phyloP scores from a whole-genome alignment of 1,140 invertebrate genomes.

The Habropoda laboriosa region DNA sequence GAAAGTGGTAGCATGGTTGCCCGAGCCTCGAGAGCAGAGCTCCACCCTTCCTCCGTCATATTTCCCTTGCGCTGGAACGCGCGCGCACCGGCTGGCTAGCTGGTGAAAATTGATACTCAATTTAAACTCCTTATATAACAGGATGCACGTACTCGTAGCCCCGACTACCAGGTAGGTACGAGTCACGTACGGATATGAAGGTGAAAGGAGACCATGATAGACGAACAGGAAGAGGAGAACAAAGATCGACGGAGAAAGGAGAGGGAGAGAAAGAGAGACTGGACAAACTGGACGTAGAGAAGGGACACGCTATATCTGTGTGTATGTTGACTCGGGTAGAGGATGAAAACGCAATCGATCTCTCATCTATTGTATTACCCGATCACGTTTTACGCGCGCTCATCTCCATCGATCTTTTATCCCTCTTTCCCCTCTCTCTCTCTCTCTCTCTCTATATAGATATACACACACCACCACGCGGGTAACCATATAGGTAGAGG shows the following conservation, averaged over 20 bases:
- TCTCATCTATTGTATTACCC: constrained; percentile 68
- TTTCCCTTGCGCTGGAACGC: constrained; percentile 2
- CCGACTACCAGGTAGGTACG: constrained; percentile 52
- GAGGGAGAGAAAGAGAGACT: neutral
- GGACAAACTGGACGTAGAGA: neutral
- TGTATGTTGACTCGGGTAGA: constrained; percentile 37
- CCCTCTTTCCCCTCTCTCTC: neutral
- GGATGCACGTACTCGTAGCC: constrained; percentile 66
- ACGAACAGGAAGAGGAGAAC: constrained; percentile 44
- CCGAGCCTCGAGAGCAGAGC: too few relatives aligned
- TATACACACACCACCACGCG: constrained; percentile 12
- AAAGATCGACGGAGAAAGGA: neutral
- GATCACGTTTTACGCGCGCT: constrained; percentile 69
- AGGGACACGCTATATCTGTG: neutral
- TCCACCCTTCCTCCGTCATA: neutral
- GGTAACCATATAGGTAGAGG: constrained; percentile 27
- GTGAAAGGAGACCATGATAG: constrained; percentile 64
- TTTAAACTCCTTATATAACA: constrained; percentile 69
- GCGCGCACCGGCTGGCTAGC: constrained; percentile 15
- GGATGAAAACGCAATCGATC: constrained; percentile 65
- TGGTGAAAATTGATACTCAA: constrained; percentile 69
- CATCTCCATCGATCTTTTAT: constrained; percentile 53
- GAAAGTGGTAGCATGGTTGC: neutral
- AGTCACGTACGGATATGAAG: constrained; percentile 62
- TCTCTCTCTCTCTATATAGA: neutral